A percentile compares a stretch with the other conserved stretches of the same genome.
Evolutionary conservation across 2,113 vertebrate genomes (phyloP).

Genomic region (Microtus pennsylvanicus): DNA sequence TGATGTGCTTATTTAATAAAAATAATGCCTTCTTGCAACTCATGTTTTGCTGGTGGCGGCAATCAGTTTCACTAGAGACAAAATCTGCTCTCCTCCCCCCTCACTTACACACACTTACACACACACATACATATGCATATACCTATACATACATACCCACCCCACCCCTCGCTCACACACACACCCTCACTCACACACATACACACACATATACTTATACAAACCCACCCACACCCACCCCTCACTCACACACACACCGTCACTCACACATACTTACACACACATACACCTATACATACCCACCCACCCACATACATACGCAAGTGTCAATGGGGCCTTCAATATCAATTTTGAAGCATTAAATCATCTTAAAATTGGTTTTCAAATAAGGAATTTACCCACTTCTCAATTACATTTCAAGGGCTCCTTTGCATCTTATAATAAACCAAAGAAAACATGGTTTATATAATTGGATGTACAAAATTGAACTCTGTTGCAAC

Average conservation of each 20-base stretch:
- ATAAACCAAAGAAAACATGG: background rate
- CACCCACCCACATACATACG: background rate
- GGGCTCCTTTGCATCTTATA: conserved; percentile 9
- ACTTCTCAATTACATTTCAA: background rate
- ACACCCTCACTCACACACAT: background rate
- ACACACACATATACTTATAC: no score
- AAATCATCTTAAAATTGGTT: conserved; percentile 28
- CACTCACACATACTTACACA: no score
- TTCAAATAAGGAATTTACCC: conserved; percentile 35
- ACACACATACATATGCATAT: background rate
- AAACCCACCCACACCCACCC: no score
- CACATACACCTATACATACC: no score
- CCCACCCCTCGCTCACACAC: no score
- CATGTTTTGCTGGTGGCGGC: conserved; percentile 48
- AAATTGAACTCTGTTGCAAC: background rate
- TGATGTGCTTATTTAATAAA: conserved; percentile 69
- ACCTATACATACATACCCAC: background rate
- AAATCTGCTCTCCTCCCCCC: background rate
- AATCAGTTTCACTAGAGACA: conserved; percentile 19
- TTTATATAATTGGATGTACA: background rate
- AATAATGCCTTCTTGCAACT: conserved; percentile 40
- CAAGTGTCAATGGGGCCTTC: background rate
- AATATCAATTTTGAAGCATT: background rate
- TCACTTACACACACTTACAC: background rate
- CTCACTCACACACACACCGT: no score